These are phyloP conservation scores for Vireo altiloquus DNA, from an alignment of 2,113 vertebrate species.

Conservation along the genomic window DNA sequence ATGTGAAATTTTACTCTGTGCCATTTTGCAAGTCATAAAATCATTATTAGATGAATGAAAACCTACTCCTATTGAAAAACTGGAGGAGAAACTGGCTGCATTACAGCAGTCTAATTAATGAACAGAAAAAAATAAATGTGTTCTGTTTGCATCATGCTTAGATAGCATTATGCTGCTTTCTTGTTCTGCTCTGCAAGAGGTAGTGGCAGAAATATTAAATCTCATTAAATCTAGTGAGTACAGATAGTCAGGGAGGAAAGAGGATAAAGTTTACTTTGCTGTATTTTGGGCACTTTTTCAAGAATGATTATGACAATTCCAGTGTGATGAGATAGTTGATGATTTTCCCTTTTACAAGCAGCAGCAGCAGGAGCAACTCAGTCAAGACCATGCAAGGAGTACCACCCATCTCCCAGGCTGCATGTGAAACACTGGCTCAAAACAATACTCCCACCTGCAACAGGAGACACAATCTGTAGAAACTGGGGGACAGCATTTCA, in stretches of 20 bases:
- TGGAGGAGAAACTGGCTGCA: conserved; percentile 16
- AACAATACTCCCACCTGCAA: not conserved
- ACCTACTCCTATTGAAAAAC: not conserved
- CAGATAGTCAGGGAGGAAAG: not conserved
- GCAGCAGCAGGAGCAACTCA: not conserved
- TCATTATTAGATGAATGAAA: conserved; percentile 47
- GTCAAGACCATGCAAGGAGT: not conserved
- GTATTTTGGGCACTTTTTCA: not conserved
- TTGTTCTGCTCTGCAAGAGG: not conserved
- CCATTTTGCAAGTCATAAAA: conserved; percentile 39
- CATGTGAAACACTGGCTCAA: not conserved
- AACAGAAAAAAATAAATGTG: conserved; percentile 43
- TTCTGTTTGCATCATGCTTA: not conserved
- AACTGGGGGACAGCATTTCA: not conserved
- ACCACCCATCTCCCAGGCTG: not conserved
- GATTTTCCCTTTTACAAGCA: not conserved
- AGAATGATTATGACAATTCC: not conserved
- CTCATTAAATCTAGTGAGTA: not conserved
- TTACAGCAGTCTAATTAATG: conserved; percentile 49
- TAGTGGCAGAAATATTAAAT: not conserved
- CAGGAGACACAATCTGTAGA: not conserved
- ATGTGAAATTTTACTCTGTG: not conserved
- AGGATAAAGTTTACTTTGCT: not conserved
- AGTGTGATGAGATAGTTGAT: not conserved
- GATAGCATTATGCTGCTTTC: conserved; percentile 9